Evolutionary conservation across 1,140 invertebrate species (phyloP).

Genomic region (Chionoecetes opilio): DNA sequence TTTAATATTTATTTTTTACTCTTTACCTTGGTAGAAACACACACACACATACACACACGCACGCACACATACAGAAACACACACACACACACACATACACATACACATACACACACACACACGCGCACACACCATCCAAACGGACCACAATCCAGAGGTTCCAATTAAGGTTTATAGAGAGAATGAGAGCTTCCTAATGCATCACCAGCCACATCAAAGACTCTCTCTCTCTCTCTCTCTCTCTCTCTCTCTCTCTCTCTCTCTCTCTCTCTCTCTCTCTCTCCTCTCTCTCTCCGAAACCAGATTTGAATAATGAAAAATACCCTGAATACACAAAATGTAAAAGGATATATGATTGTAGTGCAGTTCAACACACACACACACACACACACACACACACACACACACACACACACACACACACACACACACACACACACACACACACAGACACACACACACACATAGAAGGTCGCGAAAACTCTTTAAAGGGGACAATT

Average conservation of each 20-base stretch:
- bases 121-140: neutral
- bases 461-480: neutral
- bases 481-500: constrained; percentile 19
- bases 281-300: neutral
- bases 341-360: too few species aligned
- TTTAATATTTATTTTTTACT: too few species aligned
- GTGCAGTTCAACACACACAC: too few species aligned
- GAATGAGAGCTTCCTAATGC: neutral
- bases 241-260: constrained; percentile 27
- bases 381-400: constrained; percentile 2
- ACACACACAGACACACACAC: neutral
- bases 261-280: constrained; percentile 23
- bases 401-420: constrained; percentile 8
- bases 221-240: constrained; percentile 27
- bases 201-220: constrained; percentile 27
- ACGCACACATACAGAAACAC: neutral
- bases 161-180: constrained; percentile 21
- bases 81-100: neutral
- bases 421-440: constrained; percentile 9
- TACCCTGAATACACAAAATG: too few species aligned
- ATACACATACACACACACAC: neutral
- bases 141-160: neutral
- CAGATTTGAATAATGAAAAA: too few species aligned
- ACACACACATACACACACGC: neutral
- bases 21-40: too few species aligned